Conservation (phyloP, 2,888 invertebrate genomes). For the Calameuta pallipes region DNA sequence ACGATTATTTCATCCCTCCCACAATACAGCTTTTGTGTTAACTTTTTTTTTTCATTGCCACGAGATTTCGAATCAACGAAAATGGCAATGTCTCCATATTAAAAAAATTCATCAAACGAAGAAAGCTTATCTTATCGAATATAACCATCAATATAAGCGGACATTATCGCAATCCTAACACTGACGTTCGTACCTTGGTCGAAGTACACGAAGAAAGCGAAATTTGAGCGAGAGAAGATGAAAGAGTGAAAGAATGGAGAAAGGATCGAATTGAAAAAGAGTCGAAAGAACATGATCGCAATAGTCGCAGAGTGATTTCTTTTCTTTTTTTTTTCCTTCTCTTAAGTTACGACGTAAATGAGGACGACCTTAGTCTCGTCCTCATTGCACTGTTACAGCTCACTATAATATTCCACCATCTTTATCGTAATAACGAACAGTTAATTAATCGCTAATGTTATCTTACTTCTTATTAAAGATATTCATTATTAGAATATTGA, state of each 20-base stretch:
- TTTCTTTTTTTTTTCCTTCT: neutral
- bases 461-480: slow-evolving; percentile 17
- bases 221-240: slow-evolving; percentile 25
- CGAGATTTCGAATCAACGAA: neutral
- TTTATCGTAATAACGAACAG: slow-evolving; percentile 39
- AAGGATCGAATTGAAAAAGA: slow-evolving; percentile 23
- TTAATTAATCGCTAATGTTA: slow-evolving; percentile 49
- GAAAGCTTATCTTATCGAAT: neutral
- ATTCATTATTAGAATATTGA: slow-evolving; percentile 22
- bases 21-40: neutral
- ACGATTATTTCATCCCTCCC: neutral
- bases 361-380: neutral
- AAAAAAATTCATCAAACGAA: neutral
- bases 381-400: slow-evolving; percentile 44
- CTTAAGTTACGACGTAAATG: neutral
- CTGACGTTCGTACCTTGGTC: neutral
- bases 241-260: slow-evolving; percentile 20
- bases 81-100: neutral
- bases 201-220: slow-evolving; percentile 18
- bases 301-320: slow-evolving; percentile 14
- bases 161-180: neutral
- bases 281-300: slow-evolving; percentile 20
- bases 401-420: slow-evolving; percentile 38
- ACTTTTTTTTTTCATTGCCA: neutral
- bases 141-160: neutral